Base-by-base conservation (phyloP, 2,888 invertebrate genomes). In the Eustalomyia histrio region DNA sequence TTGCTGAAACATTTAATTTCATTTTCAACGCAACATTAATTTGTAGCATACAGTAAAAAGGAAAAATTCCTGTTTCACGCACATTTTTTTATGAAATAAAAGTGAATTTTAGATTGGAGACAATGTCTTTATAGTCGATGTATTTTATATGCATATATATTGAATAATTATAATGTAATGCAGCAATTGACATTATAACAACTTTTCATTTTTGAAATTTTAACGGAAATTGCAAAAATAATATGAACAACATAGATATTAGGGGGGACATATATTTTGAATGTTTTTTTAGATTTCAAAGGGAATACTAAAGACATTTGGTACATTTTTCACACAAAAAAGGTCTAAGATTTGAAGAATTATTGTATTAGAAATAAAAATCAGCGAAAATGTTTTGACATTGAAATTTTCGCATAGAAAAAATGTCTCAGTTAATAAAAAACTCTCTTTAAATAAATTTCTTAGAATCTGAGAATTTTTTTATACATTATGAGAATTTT, bases 21-120 rank as follows among this genome's bases (percentile, higher is more conserved):
- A 18, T 68, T 76, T 80, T 76, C 61, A 55, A 69, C 35, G 58
- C 63, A 76, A n/a, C 65, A 55, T 67, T 43, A n/a, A 55, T 1
- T 43, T 14, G 43, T 35, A 21, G 2, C 35, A 35, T n/a, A n/a
- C 43, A 9, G 43, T 9, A 52, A n/a, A 57, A 33, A 1, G 33
- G 8, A 39, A 52, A 61, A 75, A 80, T 71, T 72, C 78, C 74
- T 67, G 71, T 75, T 74, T 57, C 75, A 81, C 78, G 81, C 78
- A 81, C 65, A 65, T 65, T 73, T n/a, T n/a, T n/a, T 76, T 50
- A 71, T 21, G 21, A 21, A 21, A 21, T 21, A 21, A 21, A 21
- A 21, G 21, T 21, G 21, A 21, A 21, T 81, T 78, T 76, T 65
- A 33, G 75, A 12, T 14, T 43, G 53, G 65, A 55, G 43, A 53